These are phyloP conservation scores for Masnerella sp. DNA, from an alignment of 2,888 invertebrate genomes.

Conservation along the genomic window DNA sequence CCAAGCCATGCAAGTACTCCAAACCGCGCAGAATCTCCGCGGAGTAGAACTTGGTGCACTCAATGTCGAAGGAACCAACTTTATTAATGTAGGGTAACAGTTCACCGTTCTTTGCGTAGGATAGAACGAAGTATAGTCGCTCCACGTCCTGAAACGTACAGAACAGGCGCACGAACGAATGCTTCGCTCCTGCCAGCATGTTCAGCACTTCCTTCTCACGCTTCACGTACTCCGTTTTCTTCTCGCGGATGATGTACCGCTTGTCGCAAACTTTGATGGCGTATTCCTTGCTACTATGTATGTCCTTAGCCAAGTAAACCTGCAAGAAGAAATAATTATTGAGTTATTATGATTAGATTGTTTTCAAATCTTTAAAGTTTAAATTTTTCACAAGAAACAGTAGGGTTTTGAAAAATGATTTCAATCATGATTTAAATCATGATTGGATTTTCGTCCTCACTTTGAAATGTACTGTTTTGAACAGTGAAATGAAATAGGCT, in stretches of 20 bases:
- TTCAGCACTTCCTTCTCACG: slow-evolving; percentile 96
- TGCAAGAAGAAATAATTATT: slow-evolving; percentile 64
- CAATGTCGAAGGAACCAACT: slow-evolving; percentile 92
- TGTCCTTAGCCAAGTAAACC: slow-evolving; percentile 95
- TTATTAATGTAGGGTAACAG: slow-evolving; percentile 94
- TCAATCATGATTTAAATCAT: no score
- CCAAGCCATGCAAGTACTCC: slow-evolving; percentile 92
- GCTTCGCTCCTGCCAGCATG: slow-evolving; percentile 87
- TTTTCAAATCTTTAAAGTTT: no score
- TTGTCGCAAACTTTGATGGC: slow-evolving; percentile 99
- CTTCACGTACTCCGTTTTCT: slow-evolving; percentile 94
- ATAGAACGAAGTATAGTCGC: slow-evolving; percentile 95
- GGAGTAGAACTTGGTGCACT: slow-evolving; percentile 94
- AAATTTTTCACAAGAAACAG: no score
- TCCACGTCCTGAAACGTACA: slow-evolving; percentile 98
- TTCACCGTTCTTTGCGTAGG: slow-evolving; percentile 97
- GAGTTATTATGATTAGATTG: no score
- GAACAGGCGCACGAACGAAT: slow-evolving; percentile 95
- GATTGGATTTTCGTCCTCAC: no score
- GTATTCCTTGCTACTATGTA: slow-evolving; percentile 92
- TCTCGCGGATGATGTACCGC: slow-evolving; percentile 93
- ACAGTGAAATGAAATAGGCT: no score
- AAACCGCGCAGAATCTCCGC: slow-evolving; percentile 95
- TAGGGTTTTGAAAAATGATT: no score
- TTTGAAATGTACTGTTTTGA: no score